Evolutionary conservation across 2,113 vertebrate genomes (phyloP).

Genomic region (Perca flavescens): DNA sequence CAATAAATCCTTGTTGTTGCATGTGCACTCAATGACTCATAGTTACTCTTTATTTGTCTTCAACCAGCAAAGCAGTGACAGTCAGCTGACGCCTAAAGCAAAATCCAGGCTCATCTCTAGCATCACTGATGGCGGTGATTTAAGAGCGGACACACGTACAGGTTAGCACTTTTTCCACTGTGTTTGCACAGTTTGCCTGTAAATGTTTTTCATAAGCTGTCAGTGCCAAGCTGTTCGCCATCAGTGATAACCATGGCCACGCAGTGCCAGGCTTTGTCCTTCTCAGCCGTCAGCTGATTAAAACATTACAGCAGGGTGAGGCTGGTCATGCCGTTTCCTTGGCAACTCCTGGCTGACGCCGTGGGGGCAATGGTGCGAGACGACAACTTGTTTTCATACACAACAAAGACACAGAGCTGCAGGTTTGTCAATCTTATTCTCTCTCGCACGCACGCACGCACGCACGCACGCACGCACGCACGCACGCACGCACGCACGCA

Average conservation of each 20-base stretch:
- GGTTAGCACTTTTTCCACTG: neutral
- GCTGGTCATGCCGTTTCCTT: conserved; percentile 66
- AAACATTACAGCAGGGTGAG: conserved; percentile 53
- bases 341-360: conserved; percentile 58
- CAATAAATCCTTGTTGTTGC: neutral
- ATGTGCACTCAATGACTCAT: conserved; percentile 15
- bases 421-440: conserved; percentile 35
- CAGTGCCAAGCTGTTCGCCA: conserved; percentile 8
- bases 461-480: neutral
- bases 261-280: conserved; percentile 34
- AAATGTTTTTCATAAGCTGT: conserved; percentile 9
- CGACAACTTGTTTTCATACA: conserved; percentile 70
- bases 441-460: neutral
- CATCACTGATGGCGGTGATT: conserved; percentile 23
- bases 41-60: conserved; percentile 8
- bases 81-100: conserved; percentile 40
- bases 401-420: conserved; percentile 62
- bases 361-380: conserved; percentile 32
- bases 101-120: conserved; percentile 29
- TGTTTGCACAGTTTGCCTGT: neutral
- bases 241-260: conserved; percentile 23
- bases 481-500: neutral
- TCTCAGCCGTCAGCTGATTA: conserved; percentile 62
- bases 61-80: conserved; percentile 4
- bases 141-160: neutral